These are phyloP conservation scores for Myathropa florea DNA, from an alignment of 2,888 invertebrate genomes.

Conservation along the genomic window DNA sequence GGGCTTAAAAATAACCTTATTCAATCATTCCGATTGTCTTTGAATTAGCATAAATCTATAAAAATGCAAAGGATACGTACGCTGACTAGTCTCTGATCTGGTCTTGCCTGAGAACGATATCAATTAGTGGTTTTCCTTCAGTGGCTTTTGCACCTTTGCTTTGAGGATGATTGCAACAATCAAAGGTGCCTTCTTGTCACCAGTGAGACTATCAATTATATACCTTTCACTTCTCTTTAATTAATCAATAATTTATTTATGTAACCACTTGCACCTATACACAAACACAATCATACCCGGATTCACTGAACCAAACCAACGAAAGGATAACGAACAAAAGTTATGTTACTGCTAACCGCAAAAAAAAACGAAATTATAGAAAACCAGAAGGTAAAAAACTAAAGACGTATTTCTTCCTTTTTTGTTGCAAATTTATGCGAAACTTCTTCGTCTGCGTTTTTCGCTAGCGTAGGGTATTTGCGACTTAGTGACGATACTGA, in stretches of 20 bases:
- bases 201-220: slow-evolving; percentile 47
- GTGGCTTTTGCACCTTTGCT: slow-evolving; percentile 7
- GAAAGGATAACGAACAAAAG: slow-evolving; percentile 48
- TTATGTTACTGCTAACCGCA: background rate
- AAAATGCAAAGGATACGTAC: slow-evolving; percentile 46
- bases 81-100: slow-evolving; percentile 17
- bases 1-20: too few relatives aligned
- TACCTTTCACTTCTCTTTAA: slow-evolving; percentile 62
- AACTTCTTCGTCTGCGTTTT: slow-evolving; percentile 49
- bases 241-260: slow-evolving; percentile 71
- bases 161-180: background rate
- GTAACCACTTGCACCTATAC: slow-evolving; percentile 69
- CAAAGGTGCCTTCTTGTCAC: slow-evolving; percentile 32
- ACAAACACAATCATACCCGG: slow-evolving; percentile 41
- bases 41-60: slow-evolving; percentile 27
- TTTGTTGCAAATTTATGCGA: slow-evolving; percentile 41
- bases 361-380: background rate
- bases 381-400: background rate
- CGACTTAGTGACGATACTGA: slow-evolving; percentile 63
- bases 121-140: slow-evolving; percentile 10
- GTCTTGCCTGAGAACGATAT: slow-evolving; percentile 23
- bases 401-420: slow-evolving; percentile 5
- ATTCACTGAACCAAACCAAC: slow-evolving; percentile 34
- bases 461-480: slow-evolving; percentile 37
- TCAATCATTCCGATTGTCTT: background rate